Percentiles rank a stretch among this genome's conserved stretches.
Conservation (phyloP, 2,888 invertebrate species). For the Oscheius myriophilus region DNA sequence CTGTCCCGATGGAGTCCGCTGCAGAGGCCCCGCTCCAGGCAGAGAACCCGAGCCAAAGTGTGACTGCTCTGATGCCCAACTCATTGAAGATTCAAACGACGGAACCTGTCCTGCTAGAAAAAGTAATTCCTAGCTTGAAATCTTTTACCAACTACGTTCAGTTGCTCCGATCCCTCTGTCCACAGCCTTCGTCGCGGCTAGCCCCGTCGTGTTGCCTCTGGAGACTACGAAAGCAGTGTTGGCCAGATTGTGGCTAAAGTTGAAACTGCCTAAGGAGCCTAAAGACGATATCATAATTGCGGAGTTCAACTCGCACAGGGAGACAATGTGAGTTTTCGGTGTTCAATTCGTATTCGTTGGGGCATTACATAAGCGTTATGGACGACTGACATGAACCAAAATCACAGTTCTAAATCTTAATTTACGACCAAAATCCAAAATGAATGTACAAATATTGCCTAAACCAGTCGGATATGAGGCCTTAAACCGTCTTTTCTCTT, state of each 20-base stretch:
- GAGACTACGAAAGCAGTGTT: conserved; percentile 42
- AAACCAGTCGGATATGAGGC: no score
- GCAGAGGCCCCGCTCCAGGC: conserved; percentile 37
- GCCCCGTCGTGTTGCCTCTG: conserved; percentile 41
- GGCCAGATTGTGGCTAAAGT: conserved; percentile 48
- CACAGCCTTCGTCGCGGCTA: conserved; percentile 34
- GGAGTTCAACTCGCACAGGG: conserved; percentile 51
- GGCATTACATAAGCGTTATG: no score
- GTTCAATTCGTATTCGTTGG: no score
- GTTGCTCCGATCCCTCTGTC: conserved; percentile 43
- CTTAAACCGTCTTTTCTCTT: no score
- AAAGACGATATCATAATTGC: conserved; percentile 35
- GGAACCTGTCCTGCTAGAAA: conserved; percentile 34
- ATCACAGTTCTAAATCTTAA: no score
- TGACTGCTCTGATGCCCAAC: conserved; percentile 45
- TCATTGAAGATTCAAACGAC: conserved; percentile 33
- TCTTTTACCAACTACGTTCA: neutral
- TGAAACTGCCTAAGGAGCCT: conserved; percentile 39
- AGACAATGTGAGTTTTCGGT: conserved; percentile 37
- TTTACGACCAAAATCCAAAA: no score
- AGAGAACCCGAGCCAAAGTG: conserved; percentile 32
- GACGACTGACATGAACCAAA: no score
- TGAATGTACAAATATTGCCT: no score
- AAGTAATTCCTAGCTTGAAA: conserved; percentile 8
- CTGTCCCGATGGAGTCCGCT: conserved; percentile 36